Evolutionary conservation across 1,140 invertebrate genomes (phyloP).

Genomic region (Hylyphantes graminicola): DNA sequence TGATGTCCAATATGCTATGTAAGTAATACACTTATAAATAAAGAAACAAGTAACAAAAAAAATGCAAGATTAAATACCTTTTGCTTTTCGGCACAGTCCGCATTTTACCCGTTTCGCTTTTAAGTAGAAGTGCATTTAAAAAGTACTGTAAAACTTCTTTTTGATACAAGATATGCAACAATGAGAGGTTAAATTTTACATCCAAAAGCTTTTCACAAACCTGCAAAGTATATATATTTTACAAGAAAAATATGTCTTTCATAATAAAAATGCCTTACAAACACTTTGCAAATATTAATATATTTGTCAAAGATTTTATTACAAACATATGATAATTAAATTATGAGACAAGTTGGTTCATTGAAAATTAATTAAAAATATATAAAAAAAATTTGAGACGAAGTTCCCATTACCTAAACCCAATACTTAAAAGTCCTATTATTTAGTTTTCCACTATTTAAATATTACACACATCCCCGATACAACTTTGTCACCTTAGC

Average conservation of each 20-base stretch:
- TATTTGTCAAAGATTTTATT: too few relatives aligned
- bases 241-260: not conserved
- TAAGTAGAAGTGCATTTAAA: slow-evolving; percentile 13
- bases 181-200: slow-evolving; percentile 46
- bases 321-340: too few relatives aligned
- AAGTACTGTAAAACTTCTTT: slow-evolving; percentile 52
- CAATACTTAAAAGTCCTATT: too few relatives aligned
- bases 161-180: slow-evolving; percentile 41
- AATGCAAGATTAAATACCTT: not conserved
- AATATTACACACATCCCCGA: too few relatives aligned
- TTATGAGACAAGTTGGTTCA: not conserved
- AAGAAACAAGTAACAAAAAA: not conserved
- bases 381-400: too few relatives aligned
- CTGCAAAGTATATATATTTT: slow-evolving; percentile 12
- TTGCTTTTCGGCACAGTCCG: not conserved
- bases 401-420: too few relatives aligned
- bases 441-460: too few relatives aligned
- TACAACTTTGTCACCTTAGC: too few relatives aligned
- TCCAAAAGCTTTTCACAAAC: slow-evolving; percentile 27
- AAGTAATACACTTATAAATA: not conserved
- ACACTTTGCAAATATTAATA: not conserved
- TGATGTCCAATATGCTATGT: too few relatives aligned
- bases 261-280: not conserved
- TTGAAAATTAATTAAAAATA: too few relatives aligned
- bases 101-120: slow-evolving; percentile 1